Percentiles rank a stretch among this genome's conserved stretches.
Evolutionary conservation across 1,140 invertebrate genomes (phyloP).

Genomic region (Ostrea edulis): DNA sequence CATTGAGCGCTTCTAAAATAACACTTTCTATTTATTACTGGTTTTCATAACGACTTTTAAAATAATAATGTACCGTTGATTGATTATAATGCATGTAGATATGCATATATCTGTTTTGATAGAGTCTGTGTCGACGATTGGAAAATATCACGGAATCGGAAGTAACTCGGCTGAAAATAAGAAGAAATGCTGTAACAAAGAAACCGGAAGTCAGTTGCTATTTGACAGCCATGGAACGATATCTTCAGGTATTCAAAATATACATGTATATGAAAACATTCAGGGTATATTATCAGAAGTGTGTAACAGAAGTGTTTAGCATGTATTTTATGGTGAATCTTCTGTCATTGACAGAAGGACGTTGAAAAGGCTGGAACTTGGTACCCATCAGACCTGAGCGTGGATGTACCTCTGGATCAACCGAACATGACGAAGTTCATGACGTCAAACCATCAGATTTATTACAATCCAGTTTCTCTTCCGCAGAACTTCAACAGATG

Average conservation of each 20-base stretch:
- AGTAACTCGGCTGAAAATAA: conserved; percentile 52
- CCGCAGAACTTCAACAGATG: conserved; percentile 45
- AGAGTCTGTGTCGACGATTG: conserved; percentile 65
- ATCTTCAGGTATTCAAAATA: conserved; percentile 58
- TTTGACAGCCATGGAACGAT: conserved; percentile 60
- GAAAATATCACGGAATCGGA: conserved; percentile 54
- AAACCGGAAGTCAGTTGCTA: conserved; percentile 66
- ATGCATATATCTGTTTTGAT: not conserved
- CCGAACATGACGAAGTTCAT: conserved; percentile 46
- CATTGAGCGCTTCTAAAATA: not conserved
- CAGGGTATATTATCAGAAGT: not conserved
- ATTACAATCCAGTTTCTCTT: not conserved
- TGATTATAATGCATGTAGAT: not conserved
- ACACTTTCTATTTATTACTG: not conserved
- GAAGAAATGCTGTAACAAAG: conserved; percentile 52
- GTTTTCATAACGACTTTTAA: not conserved
- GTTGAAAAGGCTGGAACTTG: not conserved
- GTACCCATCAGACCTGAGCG: not conserved
- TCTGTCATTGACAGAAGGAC: conserved; percentile 23
- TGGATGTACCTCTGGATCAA: conserved; percentile 45
- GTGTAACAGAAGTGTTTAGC: not conserved
- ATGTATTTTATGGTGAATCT: not conserved
- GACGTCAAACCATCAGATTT: conserved; percentile 47
- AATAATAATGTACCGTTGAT: not conserved
- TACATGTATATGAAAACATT: no score